Evolutionary conservation across 2,888 invertebrate genomes (phyloP).

Genomic region (Megamerina dolium): DNA sequence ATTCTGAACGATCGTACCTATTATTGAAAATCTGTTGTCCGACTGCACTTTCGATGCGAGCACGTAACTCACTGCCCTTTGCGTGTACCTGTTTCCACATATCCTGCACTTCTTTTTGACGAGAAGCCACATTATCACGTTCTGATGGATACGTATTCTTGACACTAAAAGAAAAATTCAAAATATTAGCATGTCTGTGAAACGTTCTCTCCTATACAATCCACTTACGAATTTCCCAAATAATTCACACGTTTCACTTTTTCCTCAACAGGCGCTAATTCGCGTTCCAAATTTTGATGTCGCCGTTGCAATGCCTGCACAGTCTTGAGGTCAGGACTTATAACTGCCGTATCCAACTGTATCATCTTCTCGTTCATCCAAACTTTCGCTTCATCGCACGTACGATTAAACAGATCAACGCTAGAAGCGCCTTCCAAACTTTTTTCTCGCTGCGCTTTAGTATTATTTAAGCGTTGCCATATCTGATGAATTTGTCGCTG

Average conservation of each 20-base stretch:
- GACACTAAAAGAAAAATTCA: conserved; percentile 55
- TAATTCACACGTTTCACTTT: conserved; percentile 84
- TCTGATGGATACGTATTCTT: conserved; percentile 90
- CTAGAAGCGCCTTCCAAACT: conserved; percentile 87
- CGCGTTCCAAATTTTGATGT: conserved; percentile 89
- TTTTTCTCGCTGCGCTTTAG: conserved; percentile 85
- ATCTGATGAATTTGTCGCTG: conserved; percentile 80
- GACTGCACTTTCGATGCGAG: conserved; percentile 85
- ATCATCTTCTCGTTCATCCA: conserved; percentile 97
- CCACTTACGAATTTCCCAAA: conserved; percentile 72
- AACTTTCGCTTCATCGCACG: conserved; percentile 92
- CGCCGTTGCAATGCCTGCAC: conserved; percentile 85
- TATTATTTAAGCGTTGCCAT: conserved; percentile 80
- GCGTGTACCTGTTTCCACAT: conserved; percentile 84
- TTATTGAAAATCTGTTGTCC: conserved; percentile 75
- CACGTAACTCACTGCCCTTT: conserved; percentile 77
- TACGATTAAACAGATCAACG: conserved; percentile 91
- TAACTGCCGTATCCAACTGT: conserved; percentile 70
- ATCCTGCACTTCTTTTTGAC: conserved; percentile 78
- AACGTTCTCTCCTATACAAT: not conserved
- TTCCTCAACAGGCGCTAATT: conserved; percentile 89
- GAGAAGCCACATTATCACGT: conserved; percentile 72
- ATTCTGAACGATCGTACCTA: conserved; percentile 11
- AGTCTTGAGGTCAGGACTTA: conserved; percentile 82
- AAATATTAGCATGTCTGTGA: not conserved